phyloP scores from a whole-genome alignment of 2,797 vertebrate species.

The Lates japonicus region DNA sequence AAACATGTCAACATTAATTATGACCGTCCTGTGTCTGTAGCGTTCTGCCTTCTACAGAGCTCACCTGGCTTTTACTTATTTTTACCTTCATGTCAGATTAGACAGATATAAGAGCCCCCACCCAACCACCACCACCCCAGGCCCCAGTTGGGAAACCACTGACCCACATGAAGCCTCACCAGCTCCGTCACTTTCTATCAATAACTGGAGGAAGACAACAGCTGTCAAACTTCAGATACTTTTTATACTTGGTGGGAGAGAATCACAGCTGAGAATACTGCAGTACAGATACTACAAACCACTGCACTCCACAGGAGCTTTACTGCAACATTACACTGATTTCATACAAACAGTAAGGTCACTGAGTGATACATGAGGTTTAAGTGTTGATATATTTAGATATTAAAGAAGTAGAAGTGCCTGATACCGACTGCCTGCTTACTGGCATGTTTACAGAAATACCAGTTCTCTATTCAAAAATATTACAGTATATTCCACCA shows the following conservation, averaged over 20 bases:
- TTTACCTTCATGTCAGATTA: no score
- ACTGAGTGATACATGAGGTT: no score
- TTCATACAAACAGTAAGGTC: no score
- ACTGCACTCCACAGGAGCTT: background rate
- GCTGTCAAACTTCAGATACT: slow-evolving; percentile 41
- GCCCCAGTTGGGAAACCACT: background rate
- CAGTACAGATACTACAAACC: background rate
- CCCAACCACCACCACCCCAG: background rate
- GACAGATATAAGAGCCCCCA: background rate
- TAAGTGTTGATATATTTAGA: background rate
- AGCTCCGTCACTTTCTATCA: slow-evolving; percentile 49
- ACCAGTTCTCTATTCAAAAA: background rate
- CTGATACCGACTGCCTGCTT: no score
- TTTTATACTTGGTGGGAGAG: background rate
- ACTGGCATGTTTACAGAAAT: no score
- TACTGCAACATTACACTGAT: background rate
- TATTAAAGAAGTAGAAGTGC: background rate
- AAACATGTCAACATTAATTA: no score
- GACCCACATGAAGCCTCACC: slow-evolving; percentile 11
- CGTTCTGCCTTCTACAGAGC: no score
- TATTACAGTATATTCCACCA: no score
- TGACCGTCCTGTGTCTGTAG: no score
- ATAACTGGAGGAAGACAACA: slow-evolving; percentile 51
- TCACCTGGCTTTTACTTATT: no score
- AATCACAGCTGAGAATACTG: background rate